phyloP scores from a whole-genome alignment of 2,797 vertebrate species.

The Acanthiza pusilla region DNA sequence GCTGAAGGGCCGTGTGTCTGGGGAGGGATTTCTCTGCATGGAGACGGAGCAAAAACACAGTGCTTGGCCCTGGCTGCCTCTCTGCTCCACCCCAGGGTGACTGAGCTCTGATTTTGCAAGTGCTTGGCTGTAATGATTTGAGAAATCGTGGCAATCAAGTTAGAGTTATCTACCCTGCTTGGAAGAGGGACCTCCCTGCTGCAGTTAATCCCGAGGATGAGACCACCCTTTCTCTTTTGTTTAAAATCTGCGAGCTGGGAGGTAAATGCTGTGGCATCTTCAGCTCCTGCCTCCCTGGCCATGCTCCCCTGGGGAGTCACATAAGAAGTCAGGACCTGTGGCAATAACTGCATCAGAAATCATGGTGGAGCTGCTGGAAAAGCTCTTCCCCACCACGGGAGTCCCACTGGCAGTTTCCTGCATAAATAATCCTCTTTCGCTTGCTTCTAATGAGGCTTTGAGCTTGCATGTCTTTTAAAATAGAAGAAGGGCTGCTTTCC shows the following conservation, averaged over 20 bases:
- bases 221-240: constrained; percentile 13
- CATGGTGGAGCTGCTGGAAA: background rate
- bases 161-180: background rate
- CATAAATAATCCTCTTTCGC: background rate
- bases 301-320: background rate
- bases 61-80: background rate
- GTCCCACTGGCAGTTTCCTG: background rate
- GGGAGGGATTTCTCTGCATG: background rate
- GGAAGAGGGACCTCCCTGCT: background rate
- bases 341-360: background rate
- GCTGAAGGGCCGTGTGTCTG: fast-evolving
- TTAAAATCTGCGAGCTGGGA: background rate
- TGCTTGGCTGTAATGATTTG: background rate
- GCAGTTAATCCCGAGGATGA: background rate
- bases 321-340: background rate
- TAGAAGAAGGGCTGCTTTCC: background rate
- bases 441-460: background rate
- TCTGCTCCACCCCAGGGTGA: background rate
- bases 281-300: background rate
- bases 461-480: background rate
- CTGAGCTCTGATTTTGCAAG: background rate
- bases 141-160: background rate
- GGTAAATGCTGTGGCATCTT: background rate
- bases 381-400: background rate
- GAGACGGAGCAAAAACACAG: fast-evolving